Evolutionary conservation across 2,113 vertebrate species (phyloP).

Genomic region (Arenaria interpres): DNA sequence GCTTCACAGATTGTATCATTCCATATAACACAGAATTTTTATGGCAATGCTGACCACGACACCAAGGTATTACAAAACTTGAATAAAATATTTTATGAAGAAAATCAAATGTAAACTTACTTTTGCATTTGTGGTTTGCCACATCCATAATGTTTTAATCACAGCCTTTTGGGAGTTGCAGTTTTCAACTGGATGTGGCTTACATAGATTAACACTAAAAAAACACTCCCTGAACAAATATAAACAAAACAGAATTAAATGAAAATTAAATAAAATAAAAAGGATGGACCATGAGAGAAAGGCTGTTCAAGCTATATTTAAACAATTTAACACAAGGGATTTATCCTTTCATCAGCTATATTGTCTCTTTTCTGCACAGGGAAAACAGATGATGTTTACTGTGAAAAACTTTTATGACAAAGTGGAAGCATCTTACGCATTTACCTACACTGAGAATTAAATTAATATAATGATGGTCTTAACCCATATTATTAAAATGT

Average conservation of each 20-base stretch:
- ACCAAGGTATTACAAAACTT: conserved; percentile 69
- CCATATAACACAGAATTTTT: conserved; percentile 74
- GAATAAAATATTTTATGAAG: conserved; percentile 58
- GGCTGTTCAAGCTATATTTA: conserved; percentile 9
- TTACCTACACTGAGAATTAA: conserved; percentile 56
- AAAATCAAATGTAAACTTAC: conserved; percentile 69
- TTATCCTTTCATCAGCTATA: neutral
- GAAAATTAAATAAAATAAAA: conserved; percentile 44
- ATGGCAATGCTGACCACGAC: conserved; percentile 72
- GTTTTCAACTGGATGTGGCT: conserved; percentile 74
- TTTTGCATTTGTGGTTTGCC: conserved; percentile 76
- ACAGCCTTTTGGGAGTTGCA: conserved; percentile 82
- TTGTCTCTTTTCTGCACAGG: neutral
- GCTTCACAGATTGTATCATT: conserved; percentile 80
- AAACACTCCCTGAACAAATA: conserved; percentile 60
- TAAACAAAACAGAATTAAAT: conserved; percentile 59
- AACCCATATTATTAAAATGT: conserved; percentile 51
- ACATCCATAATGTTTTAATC: conserved; percentile 74
- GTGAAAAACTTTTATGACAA: conserved; percentile 36
- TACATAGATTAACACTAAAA: conserved; percentile 78
- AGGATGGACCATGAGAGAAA: conserved; percentile 2
- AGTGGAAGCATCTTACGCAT: conserved; percentile 56
- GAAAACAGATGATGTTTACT: conserved; percentile 39
- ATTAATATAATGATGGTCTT: conserved; percentile 56
- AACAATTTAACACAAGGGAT: neutral